These are phyloP conservation scores for Caranx melampygus DNA, from an alignment of 2,113 vertebrate genomes.

Conservation along the genomic window DNA sequence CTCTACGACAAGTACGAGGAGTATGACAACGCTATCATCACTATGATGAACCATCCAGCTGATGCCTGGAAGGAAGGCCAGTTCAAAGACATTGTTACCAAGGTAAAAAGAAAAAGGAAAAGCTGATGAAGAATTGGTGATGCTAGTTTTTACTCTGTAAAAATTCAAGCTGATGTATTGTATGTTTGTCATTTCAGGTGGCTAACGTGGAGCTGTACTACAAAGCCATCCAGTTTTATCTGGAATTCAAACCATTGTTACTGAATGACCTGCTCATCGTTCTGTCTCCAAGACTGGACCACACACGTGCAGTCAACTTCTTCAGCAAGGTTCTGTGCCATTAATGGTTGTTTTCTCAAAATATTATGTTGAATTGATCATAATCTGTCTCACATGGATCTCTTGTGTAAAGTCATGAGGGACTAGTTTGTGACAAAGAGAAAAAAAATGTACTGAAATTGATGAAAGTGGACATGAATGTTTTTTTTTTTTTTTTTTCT, in stretches of 20 bases:
- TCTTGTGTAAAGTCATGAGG: not conserved
- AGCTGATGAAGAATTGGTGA: not conserved
- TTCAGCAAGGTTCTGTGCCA: conserved; percentile 91
- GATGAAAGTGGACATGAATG: not conserved
- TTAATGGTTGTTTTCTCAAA: not conserved
- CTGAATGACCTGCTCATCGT: conserved; percentile 98
- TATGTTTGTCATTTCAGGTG: conserved; percentile 83
- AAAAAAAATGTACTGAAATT: not conserved
- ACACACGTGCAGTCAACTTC: conserved; percentile 96
- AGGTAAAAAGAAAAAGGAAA: conserved; percentile 82
- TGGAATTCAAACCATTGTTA: conserved; percentile 97
- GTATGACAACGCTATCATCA: conserved; percentile 99
- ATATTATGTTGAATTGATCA: not conserved
- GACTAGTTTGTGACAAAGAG: not conserved
- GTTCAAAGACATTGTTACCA: conserved; percentile 99
- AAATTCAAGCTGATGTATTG: not conserved
- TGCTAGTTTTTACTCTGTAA: not conserved
- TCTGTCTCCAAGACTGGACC: conserved; percentile 95
- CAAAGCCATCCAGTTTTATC: conserved; percentile 95
- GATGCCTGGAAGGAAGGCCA: conserved; percentile 99
- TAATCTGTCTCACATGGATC: not conserved
- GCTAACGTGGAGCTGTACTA: conserved; percentile 99
- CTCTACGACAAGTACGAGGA: conserved; percentile 99
- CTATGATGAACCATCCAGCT: conserved; percentile 99
- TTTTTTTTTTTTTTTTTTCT: not conserved